Evolutionary conservation across 2,888 invertebrate species (phyloP), one percentile per base, ranked within the genome.

Genomic region (Lypha dubia): DNA sequence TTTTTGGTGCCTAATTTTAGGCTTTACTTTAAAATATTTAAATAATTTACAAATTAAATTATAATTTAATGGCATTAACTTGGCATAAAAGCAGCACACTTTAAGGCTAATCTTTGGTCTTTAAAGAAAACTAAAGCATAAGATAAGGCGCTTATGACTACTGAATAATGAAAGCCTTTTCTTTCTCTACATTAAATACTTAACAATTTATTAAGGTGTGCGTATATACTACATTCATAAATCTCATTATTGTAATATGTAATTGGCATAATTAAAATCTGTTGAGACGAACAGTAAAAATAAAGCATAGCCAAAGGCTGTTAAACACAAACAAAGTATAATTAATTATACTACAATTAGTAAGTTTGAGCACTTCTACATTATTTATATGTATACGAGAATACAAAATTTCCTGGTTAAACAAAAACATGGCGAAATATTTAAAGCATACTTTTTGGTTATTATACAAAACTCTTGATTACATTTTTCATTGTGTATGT

Each of bases 381-480:
- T 3, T 3, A 9, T 9, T n/a, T n/a, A n/a, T n/a, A n/a, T n/a
- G n/a, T n/a, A n/a, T n/a, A n/a, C n/a, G n/a, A n/a, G n/a, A n/a
- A n/a, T n/a, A n/a, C n/a, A n/a, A n/a, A n/a, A 56, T 11, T 20
- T 20, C 20, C 11, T 20, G 20, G 9, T 32, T 28, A 22, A 28
- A 28, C 3, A 24, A 24, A 11, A 11, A n/a, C 22, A 28, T 38
- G 38, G 7, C 0, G 11, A 38, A 60, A 41, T 24, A 6, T 41
- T 53, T 68, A 13, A 20, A 60, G 22, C 22, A 46, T n/a, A 58
- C 28, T 32, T 58, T 56, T 44, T 13, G 32, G 20, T 9, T 71
- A 35, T n/a, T 51, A 38, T 22, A 38, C 9, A 17, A 28, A 63
- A 28, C 24, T 15, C 17, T 68, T n/a, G 35, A 53, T 38, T 9